Base-by-base conservation (phyloP, 2,888 invertebrate species). In the Phyto melanocephala region DNA sequence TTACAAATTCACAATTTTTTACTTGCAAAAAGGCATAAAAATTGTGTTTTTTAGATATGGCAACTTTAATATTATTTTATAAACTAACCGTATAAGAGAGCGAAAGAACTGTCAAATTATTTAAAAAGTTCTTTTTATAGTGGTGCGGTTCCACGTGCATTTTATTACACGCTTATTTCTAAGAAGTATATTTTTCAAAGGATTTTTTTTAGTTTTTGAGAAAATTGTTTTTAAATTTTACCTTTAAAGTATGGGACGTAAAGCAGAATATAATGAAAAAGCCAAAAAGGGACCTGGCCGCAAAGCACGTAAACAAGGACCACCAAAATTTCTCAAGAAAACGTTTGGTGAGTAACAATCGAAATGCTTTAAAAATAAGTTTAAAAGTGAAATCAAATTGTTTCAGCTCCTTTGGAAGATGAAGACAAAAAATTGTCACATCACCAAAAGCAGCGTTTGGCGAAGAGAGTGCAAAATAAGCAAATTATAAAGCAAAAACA, bases 251-350 rank as follows among this genome's bases (percentile, higher is more conserved):
- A 97, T 97, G 97, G 97, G 97, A 84, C 93, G 97, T 50, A 97
- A 96, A 92, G 96, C 95, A 4, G 95, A 95, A 88, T 97, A 95
- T 90, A 93, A 93, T 85, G 95, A 95, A 86, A 93, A 94, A 85
- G 93, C 93, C 1, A 96, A 96, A 88, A 95, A 94, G 87, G 97
- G 97, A 0, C 97, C 96, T 8, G 98, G 97, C 0, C 94, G 95
- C 84, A 98, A 98, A 91, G 92, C 97, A 0, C 95, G 94, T 86
- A 98, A 98, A 88, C 98, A 98, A 88, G 94, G 94, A 52, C 95
- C 95, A 86, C 98, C 98, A 1, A 92, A 92, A 60, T 91, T 89
- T 79, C 84, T 86, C 1, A 90, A 91, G 70, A 87, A 88, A 80
- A 84, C 89, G 0, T 89, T 90, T 50, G 91, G 90, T 91, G 86